Conservation (phyloP, 2,888 invertebrate species). For the Syritta pipiens region DNA sequence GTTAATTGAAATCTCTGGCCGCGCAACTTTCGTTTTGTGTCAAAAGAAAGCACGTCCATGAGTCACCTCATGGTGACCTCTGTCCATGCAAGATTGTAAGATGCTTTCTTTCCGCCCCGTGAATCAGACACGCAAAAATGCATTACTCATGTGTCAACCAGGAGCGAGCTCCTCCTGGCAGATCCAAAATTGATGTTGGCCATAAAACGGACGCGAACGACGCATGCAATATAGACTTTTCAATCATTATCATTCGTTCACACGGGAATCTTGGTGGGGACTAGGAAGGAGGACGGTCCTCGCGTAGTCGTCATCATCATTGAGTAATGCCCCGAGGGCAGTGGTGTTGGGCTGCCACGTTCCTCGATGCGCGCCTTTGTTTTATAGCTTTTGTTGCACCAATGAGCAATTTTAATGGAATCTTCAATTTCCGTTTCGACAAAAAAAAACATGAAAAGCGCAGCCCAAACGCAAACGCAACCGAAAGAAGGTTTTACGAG, state of each 20-base stretch:
- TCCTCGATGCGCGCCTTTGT: constrained; percentile 29
- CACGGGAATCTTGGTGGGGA: constrained; percentile 57
- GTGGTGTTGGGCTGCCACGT: constrained; percentile 19
- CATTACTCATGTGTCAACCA: constrained; percentile 66
- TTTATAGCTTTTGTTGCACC: constrained; percentile 56
- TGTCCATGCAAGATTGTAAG: constrained; percentile 9
- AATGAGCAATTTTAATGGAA: constrained; percentile 68
- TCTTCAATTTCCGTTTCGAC: constrained; percentile 66
- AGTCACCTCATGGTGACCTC: constrained; percentile 11
- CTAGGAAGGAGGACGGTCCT: constrained; percentile 40
- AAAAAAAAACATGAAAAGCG: constrained; percentile 13
- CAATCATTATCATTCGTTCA: constrained; percentile 61
- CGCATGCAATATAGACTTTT: constrained; percentile 39
- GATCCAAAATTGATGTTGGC: constrained; percentile 55
- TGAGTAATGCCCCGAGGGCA: constrained; percentile 45
- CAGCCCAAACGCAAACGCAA: neutral
- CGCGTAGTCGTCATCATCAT: constrained; percentile 33
- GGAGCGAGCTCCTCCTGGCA: constrained; percentile 19
- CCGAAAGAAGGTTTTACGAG: constrained; percentile 12
- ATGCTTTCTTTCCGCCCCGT: constrained; percentile 28
- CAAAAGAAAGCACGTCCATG: constrained; percentile 45
- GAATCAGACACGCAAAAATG: constrained; percentile 61
- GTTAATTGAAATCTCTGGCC: neutral
- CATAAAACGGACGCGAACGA: constrained; percentile 50
- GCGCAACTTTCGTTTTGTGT: constrained; percentile 47